Conservation (phyloP, 2,888 invertebrate species). For the Drosophila subsilvestris region DNA sequence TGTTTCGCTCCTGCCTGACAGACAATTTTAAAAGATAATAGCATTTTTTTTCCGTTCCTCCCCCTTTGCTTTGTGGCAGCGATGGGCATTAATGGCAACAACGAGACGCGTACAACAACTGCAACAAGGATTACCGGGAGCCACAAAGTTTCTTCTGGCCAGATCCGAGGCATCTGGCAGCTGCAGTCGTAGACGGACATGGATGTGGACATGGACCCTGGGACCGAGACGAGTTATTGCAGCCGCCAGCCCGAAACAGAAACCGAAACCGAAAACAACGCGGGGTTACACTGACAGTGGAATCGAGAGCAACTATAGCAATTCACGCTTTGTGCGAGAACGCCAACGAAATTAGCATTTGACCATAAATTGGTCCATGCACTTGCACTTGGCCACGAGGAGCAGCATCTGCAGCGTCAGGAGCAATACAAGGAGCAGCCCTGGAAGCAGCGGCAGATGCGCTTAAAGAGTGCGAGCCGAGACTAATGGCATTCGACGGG, state of each 20-base stretch:
- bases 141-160: conserved; percentile 53
- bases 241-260: conserved; percentile 36
- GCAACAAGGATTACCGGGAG: conserved; percentile 64
- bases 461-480: conserved; percentile 22
- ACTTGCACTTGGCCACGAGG: conserved; percentile 39
- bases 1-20: conserved; percentile 68
- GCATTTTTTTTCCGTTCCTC: conserved; percentile 59
- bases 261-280: conserved; percentile 17
- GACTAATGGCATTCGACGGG: conserved; percentile 1
- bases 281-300: conserved; percentile 21
- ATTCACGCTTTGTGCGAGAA: conserved; percentile 62
- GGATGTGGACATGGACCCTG: conserved; percentile 11
- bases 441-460: conserved; percentile 28
- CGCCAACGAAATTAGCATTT: conserved; percentile 64
- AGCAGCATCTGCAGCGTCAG: conserved; percentile 4
- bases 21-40: conserved; percentile 83
- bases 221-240: conserved; percentile 60
- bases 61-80: conserved; percentile 27
- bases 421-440: conserved; percentile 3
- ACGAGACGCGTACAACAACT: conserved; percentile 52
- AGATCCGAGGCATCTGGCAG: conserved; percentile 47
- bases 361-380: conserved; percentile 66
- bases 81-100: conserved; percentile 46
- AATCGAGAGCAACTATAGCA: conserved; percentile 38
- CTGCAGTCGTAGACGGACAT: conserved; percentile 35